Percentiles rank a stretch among this genome's conserved stretches.
phyloP scores from a whole-genome alignment of 2,888 invertebrate species.

The Trichogramma dendrolimi region DNA sequence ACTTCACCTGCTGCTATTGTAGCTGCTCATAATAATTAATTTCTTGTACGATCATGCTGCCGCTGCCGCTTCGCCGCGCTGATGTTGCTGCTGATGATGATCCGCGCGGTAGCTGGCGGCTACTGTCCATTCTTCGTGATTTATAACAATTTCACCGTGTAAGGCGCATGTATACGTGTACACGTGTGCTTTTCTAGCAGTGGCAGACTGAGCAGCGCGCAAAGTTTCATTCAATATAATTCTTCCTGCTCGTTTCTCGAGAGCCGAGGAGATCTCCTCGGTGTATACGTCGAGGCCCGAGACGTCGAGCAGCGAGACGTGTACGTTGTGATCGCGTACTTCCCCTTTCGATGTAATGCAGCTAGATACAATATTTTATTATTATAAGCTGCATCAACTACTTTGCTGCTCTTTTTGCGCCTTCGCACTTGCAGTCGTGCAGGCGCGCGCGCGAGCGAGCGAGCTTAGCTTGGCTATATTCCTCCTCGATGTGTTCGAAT shows the following conservation, averaged over 20 bases:
- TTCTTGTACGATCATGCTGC: slow-evolving; percentile 38
- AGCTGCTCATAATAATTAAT: slow-evolving; percentile 47
- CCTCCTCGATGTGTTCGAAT: too few relatives aligned
- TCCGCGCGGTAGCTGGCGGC: slow-evolving; percentile 41
- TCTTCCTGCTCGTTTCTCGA: slow-evolving; percentile 4
- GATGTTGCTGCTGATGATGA: slow-evolving; percentile 28
- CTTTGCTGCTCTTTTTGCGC: too few relatives aligned
- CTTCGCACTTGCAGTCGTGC: too few relatives aligned
- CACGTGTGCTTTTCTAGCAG: too few relatives aligned
- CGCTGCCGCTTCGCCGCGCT: slow-evolving; percentile 15
- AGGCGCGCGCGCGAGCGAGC: too few relatives aligned
- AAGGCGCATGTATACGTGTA: slow-evolving; percentile 1
- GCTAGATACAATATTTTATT: too few relatives aligned
- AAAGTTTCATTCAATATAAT: slow-evolving; percentile 11
- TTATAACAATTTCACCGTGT: slow-evolving; percentile 41
- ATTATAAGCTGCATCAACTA: too few relatives aligned
- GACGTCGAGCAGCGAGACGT: too few relatives aligned
- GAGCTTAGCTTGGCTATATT: too few relatives aligned
- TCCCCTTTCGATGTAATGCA: too few relatives aligned
- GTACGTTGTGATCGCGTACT: too few relatives aligned
- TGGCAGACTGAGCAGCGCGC: neutral
- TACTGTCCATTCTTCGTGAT: slow-evolving; percentile 41
- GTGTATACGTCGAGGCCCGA: too few relatives aligned
- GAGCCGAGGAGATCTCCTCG: slow-evolving; percentile 3
- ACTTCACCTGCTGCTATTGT: slow-evolving; percentile 23